These are phyloP conservation scores for Erpetoichthys calabaricus DNA, from an alignment of 2,797 vertebrate genomes.

Conservation along the genomic window DNA sequence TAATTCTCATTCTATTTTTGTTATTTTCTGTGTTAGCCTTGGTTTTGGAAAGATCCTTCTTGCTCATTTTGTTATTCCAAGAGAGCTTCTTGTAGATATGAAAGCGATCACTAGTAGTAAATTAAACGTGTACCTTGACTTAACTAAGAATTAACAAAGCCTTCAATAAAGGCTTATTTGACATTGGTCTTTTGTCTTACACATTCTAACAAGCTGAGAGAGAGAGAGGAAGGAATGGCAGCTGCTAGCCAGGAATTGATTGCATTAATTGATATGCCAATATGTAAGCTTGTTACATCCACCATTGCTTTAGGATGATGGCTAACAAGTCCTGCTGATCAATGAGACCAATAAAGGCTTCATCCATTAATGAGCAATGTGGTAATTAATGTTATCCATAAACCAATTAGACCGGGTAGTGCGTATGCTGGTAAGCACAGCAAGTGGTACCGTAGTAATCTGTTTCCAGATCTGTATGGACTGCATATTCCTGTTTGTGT, in stretches of 20 bases:
- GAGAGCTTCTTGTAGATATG: not conserved
- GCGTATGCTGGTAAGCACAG: slow-evolving; percentile 48
- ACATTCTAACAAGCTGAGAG: slow-evolving; percentile 36
- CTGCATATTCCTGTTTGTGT: slow-evolving; percentile 15
- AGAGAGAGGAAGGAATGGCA: slow-evolving; percentile 53
- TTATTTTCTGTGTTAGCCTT: no score
- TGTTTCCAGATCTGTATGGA: slow-evolving; percentile 22
- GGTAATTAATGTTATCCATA: slow-evolving; percentile 98
- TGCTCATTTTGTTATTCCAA: not conserved
- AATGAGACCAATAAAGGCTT: slow-evolving; percentile 99
- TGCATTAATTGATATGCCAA: slow-evolving; percentile 99
- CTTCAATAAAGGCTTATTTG: slow-evolving; percentile 45
- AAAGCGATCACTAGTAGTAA: slow-evolving; percentile 10
- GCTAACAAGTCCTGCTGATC: slow-evolving; percentile 97
- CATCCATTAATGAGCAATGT: slow-evolving; percentile 98
- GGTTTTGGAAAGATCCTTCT: no score
- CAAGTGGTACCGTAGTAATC: slow-evolving; percentile 46
- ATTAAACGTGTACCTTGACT: slow-evolving; percentile 14
- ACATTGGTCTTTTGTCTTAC: slow-evolving; percentile 44
- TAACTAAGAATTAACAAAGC: slow-evolving; percentile 28
- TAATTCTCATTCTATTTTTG: no score
- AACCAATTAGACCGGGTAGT: slow-evolving; percentile 82
- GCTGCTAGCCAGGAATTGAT: slow-evolving; percentile 96
- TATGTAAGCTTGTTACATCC: slow-evolving; percentile 98
- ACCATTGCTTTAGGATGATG: slow-evolving; percentile 91